phyloP scores from a whole-genome alignment of 2,113 vertebrate genomes.

The Prionailurus viverrinus region DNA sequence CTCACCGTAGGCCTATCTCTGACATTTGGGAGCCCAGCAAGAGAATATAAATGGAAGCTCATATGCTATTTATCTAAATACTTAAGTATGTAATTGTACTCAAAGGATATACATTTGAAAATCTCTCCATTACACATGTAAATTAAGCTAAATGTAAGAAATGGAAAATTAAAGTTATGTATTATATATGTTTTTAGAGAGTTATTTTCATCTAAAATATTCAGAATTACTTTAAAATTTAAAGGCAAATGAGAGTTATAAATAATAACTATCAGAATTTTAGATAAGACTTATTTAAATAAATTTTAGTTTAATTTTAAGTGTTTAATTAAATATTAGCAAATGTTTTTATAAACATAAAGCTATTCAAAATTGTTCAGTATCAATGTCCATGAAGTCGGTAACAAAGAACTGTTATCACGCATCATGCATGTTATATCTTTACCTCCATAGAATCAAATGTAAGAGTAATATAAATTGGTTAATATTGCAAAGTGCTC shows the following conservation, averaged over 20 bases:
- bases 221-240: neutral
- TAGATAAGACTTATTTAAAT: neutral
- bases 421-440: neutral
- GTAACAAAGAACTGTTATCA: neutral
- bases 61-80: neutral
- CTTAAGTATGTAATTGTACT: neutral
- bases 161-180: neutral
- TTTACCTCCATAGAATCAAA: neutral
- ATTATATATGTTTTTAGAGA: neutral
- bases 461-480: neutral
- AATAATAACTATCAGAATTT: neutral
- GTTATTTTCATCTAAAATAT: neutral
- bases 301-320: neutral
- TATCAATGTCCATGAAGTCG: neutral
- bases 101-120: neutral
- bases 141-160: neutral
- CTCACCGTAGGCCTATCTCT: neutral
- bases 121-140: neutral
- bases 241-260: neutral
- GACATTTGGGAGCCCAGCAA: neutral
- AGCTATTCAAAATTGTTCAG: neutral
- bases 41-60: neutral
- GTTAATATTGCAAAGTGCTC: neutral
- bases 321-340: neutral
- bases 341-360: neutral